Conservation (phyloP, 2,113 vertebrate species). For the Alces alces region DNA sequence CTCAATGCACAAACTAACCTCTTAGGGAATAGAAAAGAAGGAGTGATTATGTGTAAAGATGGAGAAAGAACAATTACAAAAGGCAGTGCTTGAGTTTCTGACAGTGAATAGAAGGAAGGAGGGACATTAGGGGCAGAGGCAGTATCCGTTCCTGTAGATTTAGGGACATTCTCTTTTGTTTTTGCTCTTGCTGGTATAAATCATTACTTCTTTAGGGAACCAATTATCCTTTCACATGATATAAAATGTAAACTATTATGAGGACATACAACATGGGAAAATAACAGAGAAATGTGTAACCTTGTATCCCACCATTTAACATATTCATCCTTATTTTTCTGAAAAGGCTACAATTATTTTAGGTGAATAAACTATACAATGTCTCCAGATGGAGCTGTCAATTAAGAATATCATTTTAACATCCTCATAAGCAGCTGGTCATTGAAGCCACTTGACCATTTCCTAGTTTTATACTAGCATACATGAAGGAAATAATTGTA, state of each 20-base stretch:
- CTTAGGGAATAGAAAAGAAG: background rate
- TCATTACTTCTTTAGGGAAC: background rate
- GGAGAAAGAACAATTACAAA: background rate
- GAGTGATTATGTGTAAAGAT: background rate
- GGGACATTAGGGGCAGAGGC: background rate
- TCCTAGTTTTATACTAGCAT: constrained; percentile 13
- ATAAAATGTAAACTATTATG: background rate
- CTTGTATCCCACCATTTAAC: background rate
- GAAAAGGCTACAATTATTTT: background rate
- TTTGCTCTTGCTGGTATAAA: background rate
- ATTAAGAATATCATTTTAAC: background rate
- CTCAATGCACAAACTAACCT: background rate
- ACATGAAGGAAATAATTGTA: constrained; percentile 15
- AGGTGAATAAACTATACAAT: background rate
- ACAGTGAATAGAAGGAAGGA: background rate
- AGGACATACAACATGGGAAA: background rate
- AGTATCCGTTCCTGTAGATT: background rate
- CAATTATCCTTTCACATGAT: background rate
- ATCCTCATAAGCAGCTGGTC: background rate
- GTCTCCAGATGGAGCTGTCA: background rate
- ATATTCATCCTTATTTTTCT: background rate
- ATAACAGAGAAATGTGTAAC: background rate
- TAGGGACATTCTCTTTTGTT: background rate
- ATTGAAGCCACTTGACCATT: background rate
- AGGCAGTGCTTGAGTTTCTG: background rate